phyloP scores from a whole-genome alignment of 2,797 vertebrate species.

The Crypturellus tataupa region DNA sequence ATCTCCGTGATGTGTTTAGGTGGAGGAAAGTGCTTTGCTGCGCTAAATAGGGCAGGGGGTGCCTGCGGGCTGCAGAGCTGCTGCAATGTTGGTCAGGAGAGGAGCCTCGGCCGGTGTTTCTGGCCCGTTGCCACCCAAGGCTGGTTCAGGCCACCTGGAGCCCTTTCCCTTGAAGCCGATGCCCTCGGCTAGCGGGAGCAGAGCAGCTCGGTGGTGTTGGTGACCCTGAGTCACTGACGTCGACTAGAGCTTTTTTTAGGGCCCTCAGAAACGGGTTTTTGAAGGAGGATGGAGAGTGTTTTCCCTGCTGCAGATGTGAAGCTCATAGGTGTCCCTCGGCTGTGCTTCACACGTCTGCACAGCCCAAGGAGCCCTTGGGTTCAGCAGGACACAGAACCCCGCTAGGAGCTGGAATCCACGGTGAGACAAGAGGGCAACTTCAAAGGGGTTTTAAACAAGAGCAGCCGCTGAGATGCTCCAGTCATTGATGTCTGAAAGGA shows the following conservation, averaged over 20 bases:
- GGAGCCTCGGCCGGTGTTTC: background rate
- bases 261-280: background rate
- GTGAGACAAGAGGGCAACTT: background rate
- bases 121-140: background rate
- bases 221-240: accelerated
- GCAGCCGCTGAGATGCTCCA: background rate
- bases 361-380: background rate
- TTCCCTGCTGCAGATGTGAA: background rate
- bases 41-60: conserved; percentile 39
- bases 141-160: background rate
- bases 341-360: background rate
- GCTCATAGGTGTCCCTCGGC: background rate
- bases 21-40: conserved; percentile 70
- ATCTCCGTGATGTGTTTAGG: conserved; percentile 68
- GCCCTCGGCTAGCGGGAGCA: background rate
- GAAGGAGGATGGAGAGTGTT: background rate
- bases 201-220: background rate
- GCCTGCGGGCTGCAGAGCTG: conserved; percentile 45
- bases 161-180: background rate
- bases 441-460: background rate
- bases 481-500: background rate
- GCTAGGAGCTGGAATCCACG: background rate
- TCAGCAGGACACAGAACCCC: background rate
- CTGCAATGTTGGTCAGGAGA: conserved; percentile 44
- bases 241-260: background rate